Base-by-base conservation (phyloP, 2,113 vertebrate genomes). In the Emydocephalus ijimae region DNA sequence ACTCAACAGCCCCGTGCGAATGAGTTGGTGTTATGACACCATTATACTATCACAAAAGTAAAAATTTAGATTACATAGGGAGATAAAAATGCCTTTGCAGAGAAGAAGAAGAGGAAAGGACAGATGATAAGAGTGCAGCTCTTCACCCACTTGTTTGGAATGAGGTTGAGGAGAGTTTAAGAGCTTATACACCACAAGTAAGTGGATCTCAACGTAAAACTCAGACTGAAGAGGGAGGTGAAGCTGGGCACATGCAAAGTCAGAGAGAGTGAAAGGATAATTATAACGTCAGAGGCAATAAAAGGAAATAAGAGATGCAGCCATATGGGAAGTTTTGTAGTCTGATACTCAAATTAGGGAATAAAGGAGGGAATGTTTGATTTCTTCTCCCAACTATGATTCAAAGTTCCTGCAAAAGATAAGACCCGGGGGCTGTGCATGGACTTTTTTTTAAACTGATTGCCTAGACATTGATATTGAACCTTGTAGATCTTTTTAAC, bases 331-430 rank as follows among this genome's bases (percentile, higher is more conserved):
- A 26, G 21, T 29, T 29, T 9, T 50, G 8, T 24, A 26, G 15
- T 50, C 45, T 61, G 18, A 56, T 43, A 39, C 11, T 29, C 10
- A 90, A 64, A 50, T 5, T 26, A 29, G 57, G 6, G 23, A 20
- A 24, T 59, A 21, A 64, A 24, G 21, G 0, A 0, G 18, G 12
- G 15, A 52, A 14, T 20, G 9, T 69, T 69, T 52, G 45, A 18
- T 69, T 64, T 61, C 45, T 69, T 61, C 24, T 45, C 89, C 39
- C 24, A 64, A 64, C 45, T 4, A 89, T 59, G 56, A 43, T 7
- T 48, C 0, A 0, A 50, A 54, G 39, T 1, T 23, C 1, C 48
- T 59, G 81, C 39, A 0, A 6, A 52, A 88, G 23, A 10, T 86
- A 48, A 48, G 12, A 15, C 26, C 61, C 0, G 4, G 61, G 12